Evolutionary conservation across 1,140 invertebrate genomes (phyloP).

Genomic region (Cryptotermes secundus): DNA sequence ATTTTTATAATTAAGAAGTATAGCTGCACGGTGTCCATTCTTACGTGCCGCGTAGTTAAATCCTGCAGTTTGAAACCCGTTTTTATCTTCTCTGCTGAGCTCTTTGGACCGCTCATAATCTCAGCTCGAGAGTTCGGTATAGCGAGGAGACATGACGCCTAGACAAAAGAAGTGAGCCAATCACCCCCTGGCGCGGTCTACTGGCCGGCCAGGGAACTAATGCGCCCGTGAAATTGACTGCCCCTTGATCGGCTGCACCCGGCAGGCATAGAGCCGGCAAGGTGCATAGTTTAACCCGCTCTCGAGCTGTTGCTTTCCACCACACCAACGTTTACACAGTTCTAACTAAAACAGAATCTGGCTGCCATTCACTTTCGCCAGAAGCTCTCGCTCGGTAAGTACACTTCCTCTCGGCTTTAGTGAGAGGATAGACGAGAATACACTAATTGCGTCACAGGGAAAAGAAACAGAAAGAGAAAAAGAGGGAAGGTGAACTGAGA

Average conservation of each 20-base stretch:
- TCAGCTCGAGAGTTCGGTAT: not conserved
- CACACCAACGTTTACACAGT: not conserved
- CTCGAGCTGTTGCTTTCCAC: not conserved
- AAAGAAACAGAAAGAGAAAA: too few relatives aligned
- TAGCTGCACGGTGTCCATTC: too few relatives aligned
- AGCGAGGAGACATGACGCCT: not conserved
- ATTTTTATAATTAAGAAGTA: too few relatives aligned
- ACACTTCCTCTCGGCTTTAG: too few relatives aligned
- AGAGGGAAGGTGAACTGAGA: too few relatives aligned
- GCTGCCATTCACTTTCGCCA: too few relatives aligned
- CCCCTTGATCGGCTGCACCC: not conserved
- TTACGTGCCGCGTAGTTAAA: too few relatives aligned
- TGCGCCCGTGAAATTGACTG: conserved; percentile 5
- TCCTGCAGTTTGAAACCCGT: not conserved
- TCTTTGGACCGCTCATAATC: not conserved
- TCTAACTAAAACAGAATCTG: not conserved
- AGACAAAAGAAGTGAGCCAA: conserved; percentile 5
- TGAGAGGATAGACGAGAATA: too few relatives aligned
- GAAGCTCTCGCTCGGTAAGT: too few relatives aligned
- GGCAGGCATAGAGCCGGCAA: not conserved
- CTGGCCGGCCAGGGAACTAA: not conserved
- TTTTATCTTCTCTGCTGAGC: not conserved
- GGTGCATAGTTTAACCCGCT: not conserved
- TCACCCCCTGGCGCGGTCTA: not conserved
- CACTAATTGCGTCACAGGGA: too few relatives aligned